These are phyloP conservation scores for Pseudoatta argentina DNA, from an alignment of 1,140 invertebrate species.

Conservation along the genomic window DNA sequence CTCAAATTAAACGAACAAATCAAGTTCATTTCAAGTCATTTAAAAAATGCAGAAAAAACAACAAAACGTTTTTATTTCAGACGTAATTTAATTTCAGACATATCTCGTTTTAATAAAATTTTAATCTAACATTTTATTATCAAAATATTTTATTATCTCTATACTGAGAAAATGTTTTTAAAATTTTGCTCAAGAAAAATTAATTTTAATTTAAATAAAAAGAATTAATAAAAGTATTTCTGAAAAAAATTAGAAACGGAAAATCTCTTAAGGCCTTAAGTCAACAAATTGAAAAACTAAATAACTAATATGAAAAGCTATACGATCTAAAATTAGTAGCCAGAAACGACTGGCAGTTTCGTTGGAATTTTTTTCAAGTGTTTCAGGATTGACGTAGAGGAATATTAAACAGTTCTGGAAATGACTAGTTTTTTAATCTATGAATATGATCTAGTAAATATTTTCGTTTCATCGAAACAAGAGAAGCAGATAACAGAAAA, in stretches of 20 bases:
- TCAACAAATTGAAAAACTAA: background rate
- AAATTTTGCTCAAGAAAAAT: background rate
- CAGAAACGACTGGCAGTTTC: background rate
- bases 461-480: conserved; percentile 26
- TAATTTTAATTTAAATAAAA: background rate
- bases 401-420: background rate
- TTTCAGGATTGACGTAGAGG: background rate
- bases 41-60: background rate
- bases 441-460: background rate
- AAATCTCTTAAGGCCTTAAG: background rate
- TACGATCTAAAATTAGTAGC: background rate
- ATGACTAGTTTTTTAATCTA: background rate
- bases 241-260: background rate
- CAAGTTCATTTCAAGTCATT: background rate
- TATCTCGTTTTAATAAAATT: background rate
- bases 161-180: background rate
- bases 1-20: background rate
- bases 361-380: conserved; percentile 24
- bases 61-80: background rate
- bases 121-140: conserved; percentile 8
- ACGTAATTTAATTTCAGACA: background rate
- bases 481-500: conserved; percentile 20
- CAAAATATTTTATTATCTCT: background rate
- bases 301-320: background rate
- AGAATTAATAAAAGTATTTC: background rate